A percentile compares a stretch with the other conserved stretches of the same genome.
These are phyloP conservation scores for Phymanthus crucifer DNA, from an alignment of 92 coral and sea anemone species.

Conservation along the genomic window DNA sequence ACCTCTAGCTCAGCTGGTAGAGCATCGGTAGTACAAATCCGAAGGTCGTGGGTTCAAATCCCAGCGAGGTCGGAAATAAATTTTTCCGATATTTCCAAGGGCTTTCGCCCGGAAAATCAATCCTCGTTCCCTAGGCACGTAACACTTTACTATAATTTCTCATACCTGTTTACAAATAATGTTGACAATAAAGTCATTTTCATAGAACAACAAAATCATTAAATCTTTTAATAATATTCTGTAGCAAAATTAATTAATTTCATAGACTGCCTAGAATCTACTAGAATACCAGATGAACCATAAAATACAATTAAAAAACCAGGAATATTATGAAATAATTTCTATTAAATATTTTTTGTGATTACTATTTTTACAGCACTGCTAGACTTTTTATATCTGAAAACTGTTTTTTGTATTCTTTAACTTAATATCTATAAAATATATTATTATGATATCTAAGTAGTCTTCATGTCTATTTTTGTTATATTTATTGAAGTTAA, in stretches of 20 bases:
- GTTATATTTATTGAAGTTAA: not conserved
- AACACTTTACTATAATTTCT: too few relatives aligned
- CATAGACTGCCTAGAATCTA: not conserved
- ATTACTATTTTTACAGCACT: not conserved
- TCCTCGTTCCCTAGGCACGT: too few relatives aligned
- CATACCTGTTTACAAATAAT: not conserved
- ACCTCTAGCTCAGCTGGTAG: too few relatives aligned
- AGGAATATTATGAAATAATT: not conserved
- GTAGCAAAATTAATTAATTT: not conserved
- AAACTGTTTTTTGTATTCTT: too few relatives aligned
- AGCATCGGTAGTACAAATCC: too few relatives aligned
- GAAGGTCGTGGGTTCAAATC: too few relatives aligned
- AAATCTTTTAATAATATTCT: not conserved
- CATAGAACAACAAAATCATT: not conserved
- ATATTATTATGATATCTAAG: not conserved
- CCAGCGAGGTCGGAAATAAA: too few relatives aligned
- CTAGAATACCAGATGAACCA: not conserved
- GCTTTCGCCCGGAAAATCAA: too few relatives aligned
- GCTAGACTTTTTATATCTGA: too few relatives aligned
- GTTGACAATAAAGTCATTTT: not conserved
- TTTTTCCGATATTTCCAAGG: too few relatives aligned
- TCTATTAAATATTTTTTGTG: not conserved
- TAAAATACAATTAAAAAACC: not conserved
- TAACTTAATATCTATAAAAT: not conserved
- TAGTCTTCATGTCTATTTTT: not conserved